phyloP scores from a whole-genome alignment of 2,888 invertebrate species.

The Napeogenes inachia region DNA sequence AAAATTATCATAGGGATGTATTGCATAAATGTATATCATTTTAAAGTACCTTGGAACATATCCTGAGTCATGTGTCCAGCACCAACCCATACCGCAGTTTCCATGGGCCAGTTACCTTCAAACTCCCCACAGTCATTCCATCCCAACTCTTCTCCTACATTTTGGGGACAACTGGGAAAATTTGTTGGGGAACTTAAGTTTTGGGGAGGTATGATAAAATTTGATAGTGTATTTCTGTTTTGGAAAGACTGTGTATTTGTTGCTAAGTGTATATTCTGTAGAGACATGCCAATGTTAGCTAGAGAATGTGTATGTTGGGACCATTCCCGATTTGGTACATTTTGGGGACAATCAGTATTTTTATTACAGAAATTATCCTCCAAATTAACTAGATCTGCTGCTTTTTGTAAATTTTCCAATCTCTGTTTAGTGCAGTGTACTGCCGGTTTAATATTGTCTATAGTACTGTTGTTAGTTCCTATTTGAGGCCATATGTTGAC shows the following conservation, averaged over 20 bases:
- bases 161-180: not conserved
- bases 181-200: too few relatives aligned
- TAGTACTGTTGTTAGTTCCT: not conserved
- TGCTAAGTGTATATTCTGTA: too few relatives aligned
- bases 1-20: too few relatives aligned
- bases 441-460: constrained; percentile 3
- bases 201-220: too few relatives aligned
- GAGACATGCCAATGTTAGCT: too few relatives aligned
- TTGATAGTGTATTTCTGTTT: too few relatives aligned
- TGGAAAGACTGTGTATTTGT: too few relatives aligned
- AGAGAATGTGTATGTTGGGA: too few relatives aligned
- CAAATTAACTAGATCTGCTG: constrained; percentile 11
- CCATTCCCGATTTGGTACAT: too few relatives aligned
- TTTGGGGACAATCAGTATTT: too few relatives aligned
- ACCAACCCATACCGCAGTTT: not conserved
- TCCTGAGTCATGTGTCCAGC: not conserved
- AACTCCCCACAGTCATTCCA: constrained; percentile 4
- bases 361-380: not conserved
- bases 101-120: not conserved
- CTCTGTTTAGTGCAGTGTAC: constrained; percentile 9
- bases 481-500: constrained; percentile 25
- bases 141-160: not conserved
- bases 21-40: too few relatives aligned
- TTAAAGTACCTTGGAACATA: not conserved
- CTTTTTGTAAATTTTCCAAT: constrained; percentile 17